phyloP scores from a whole-genome alignment of 2,113 vertebrate species.

The Coregonus clupeaformis region DNA sequence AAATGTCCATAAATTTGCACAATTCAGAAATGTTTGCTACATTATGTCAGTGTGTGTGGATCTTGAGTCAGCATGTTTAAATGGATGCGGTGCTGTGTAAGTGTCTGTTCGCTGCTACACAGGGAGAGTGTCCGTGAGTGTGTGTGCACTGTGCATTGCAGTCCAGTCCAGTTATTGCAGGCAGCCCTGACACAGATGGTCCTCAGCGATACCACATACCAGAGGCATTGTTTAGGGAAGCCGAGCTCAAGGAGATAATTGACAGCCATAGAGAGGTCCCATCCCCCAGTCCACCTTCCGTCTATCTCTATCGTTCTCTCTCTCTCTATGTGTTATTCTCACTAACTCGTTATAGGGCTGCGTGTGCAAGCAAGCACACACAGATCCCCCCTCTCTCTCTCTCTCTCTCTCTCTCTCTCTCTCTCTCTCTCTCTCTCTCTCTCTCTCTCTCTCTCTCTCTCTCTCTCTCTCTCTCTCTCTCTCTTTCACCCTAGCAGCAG shows the following conservation, averaged over 20 bases:
- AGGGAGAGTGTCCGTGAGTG: neutral
- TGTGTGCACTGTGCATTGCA: slow-evolving; percentile 51
- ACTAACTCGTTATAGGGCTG: neutral
- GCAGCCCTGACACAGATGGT: slow-evolving; percentile 81
- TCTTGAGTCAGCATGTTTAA: slow-evolving; percentile 56
- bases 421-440: slow-evolving; percentile 45
- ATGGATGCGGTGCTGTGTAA: slow-evolving; percentile 50
- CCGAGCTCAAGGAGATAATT: slow-evolving; percentile 78
- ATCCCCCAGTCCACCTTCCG: slow-evolving; percentile 57
- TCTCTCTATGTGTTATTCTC: slow-evolving; percentile 35
- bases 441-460: slow-evolving; percentile 14
- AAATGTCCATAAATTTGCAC: neutral
- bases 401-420: slow-evolving; percentile 7
- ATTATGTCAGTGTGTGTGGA: neutral
- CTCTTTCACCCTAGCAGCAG: slow-evolving; percentile 79
- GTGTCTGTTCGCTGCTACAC: slow-evolving; percentile 24
- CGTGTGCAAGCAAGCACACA: neutral
- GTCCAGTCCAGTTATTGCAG: slow-evolving; percentile 79
- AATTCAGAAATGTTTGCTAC: neutral
- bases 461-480: slow-evolving; percentile 42
- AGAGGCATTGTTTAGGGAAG: slow-evolving; percentile 81
- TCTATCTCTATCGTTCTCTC: slow-evolving; percentile 36
- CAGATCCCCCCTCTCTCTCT: neutral
- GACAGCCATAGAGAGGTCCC: slow-evolving; percentile 73
- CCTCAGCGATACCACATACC: slow-evolving; percentile 79